phyloP scores from a whole-genome alignment of 2,797 vertebrate genomes.

The Sebastiscus tertius region DNA sequence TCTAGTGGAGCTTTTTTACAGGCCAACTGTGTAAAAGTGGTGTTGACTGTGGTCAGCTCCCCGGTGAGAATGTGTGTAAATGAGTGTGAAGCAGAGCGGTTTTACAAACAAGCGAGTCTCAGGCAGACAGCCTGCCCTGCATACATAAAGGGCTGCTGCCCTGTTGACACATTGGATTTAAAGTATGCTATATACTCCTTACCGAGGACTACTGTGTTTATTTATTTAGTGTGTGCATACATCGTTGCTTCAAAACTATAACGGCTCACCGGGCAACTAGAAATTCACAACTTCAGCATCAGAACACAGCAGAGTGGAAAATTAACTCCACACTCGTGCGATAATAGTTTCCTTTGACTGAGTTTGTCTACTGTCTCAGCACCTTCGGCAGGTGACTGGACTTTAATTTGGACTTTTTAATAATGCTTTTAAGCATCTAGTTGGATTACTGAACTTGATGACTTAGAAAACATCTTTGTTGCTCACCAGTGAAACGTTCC shows the following conservation, averaged over 20 bases:
- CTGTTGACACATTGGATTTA: slow-evolving; percentile 9
- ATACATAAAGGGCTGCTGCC: slow-evolving; percentile 23
- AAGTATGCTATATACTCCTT: neutral
- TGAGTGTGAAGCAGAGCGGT: slow-evolving; percentile 25
- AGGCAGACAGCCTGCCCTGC: slow-evolving; percentile 22
- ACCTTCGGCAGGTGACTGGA: neutral
- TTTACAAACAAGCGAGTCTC: slow-evolving; percentile 2
- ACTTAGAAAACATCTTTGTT: neutral
- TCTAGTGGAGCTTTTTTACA: neutral
- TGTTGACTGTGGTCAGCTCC: slow-evolving; percentile 21
- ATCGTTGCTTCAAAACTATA: neutral
- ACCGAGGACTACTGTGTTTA: neutral
- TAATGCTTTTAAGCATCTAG: neutral
- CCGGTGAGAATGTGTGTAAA: slow-evolving; percentile 33
- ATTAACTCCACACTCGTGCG: neutral
- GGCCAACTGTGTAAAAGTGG: neutral
- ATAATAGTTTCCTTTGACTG: neutral
- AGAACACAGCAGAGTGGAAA: slow-evolving; percentile 16
- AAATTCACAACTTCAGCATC: slow-evolving; percentile 5
- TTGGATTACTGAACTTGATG: neutral
- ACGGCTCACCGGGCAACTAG: neutral
- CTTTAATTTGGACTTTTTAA: neutral
- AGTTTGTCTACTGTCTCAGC: slow-evolving; percentile 25
- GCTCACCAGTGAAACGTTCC: neutral
- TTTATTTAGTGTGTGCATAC: neutral